A percentile compares a stretch with the other conserved stretches of the same genome.
Evolutionary conservation across 2,888 invertebrate species (phyloP).

Genomic region (Cheilosia soror): DNA sequence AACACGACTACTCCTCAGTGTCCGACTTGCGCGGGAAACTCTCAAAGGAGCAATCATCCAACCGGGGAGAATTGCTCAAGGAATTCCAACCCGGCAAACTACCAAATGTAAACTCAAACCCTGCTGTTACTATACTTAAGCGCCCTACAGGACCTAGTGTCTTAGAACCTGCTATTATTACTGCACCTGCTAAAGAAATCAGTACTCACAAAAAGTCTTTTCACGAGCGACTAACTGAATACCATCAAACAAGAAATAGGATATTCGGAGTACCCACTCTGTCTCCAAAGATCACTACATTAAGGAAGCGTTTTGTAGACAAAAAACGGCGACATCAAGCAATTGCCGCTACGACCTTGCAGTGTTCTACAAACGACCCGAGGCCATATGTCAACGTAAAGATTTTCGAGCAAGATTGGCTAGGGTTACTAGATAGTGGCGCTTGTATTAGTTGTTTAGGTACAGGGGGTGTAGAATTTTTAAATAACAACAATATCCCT

Average conservation of each 20-base stretch:
- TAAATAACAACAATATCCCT: not conserved
- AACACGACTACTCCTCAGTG: not conserved
- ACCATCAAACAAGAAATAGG: not conserved
- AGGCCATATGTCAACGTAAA: constrained; percentile 2
- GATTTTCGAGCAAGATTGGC: not conserved
- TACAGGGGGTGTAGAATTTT: not conserved
- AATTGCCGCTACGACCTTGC: constrained; percentile 5
- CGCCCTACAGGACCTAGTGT: not conserved
- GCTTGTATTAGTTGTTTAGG: constrained; percentile 4
- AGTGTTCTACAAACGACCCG: not conserved
- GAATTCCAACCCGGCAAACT: constrained; percentile 1
- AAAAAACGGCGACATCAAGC: constrained; percentile 9
- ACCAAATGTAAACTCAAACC: not conserved
- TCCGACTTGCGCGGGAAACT: constrained; percentile 11
- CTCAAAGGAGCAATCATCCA: constrained; percentile 4
- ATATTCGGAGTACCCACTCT: not conserved
- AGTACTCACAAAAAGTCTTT: not conserved
- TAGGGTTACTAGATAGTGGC: not conserved
- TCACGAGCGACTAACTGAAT: not conserved
- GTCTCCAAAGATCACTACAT: not conserved
- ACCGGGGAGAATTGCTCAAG: constrained; percentile 19
- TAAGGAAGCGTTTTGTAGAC: not conserved
- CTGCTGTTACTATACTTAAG: not conserved
- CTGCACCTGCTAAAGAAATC: not conserved
- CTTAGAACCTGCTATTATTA: not conserved